These are phyloP conservation scores for Myotis davidii DNA, from an alignment of 2,113 vertebrate species.

Conservation along the genomic window DNA sequence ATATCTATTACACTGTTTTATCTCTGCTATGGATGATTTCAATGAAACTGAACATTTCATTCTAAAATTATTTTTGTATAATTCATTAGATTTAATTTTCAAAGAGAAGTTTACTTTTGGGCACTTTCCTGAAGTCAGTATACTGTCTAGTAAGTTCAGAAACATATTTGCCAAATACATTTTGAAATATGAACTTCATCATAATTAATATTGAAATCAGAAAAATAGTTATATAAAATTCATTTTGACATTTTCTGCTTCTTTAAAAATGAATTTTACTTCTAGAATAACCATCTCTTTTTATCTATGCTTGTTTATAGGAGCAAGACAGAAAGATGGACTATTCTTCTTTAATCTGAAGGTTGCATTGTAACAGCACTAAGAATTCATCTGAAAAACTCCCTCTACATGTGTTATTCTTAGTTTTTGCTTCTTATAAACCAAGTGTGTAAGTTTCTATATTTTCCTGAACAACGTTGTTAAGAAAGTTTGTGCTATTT, in stretches of 20 bases:
- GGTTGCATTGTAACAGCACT: conserved; percentile 64
- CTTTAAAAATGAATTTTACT: conserved; percentile 15
- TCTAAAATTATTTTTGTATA: not conserved
- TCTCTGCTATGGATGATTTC: not conserved
- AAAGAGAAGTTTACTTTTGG: not conserved
- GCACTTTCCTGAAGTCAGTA: not conserved
- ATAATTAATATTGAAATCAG: not conserved
- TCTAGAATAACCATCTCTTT: conserved; percentile 47
- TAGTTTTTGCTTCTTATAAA: conserved; percentile 80
- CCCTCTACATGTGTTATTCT: conserved; percentile 77
- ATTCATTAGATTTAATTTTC: not conserved
- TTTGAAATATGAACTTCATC: not conserved
- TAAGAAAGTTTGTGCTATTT: conserved; percentile 74
- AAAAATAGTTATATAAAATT: not conserved
- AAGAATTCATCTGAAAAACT: conserved; percentile 74
- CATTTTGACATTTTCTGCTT: not conserved
- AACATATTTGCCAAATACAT: not conserved
- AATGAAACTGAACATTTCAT: not conserved
- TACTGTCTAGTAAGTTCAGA: not conserved
- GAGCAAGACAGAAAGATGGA: conserved; percentile 79
- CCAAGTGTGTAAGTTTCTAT: conserved; percentile 81
- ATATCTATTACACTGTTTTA: not conserved
- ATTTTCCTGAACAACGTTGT: conserved; percentile 66
- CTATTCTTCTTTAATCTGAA: conserved; percentile 70
- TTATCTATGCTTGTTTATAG: conserved; percentile 73